Conservation (phyloP, 1,140 invertebrate genomes). For the Zaprionus vittiger region DNA sequence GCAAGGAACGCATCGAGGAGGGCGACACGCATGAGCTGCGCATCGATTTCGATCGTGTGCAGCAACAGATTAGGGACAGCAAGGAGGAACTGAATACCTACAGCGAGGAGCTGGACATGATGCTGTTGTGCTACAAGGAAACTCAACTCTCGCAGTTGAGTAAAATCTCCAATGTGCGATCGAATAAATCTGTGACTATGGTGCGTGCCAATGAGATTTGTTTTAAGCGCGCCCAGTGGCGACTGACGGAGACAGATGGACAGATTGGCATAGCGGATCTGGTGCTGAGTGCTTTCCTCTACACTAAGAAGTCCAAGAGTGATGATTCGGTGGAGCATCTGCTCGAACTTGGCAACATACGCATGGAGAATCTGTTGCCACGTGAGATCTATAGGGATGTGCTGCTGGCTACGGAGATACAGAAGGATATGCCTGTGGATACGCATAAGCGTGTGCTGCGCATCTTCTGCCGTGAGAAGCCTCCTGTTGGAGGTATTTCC, state of each 20-base stretch:
- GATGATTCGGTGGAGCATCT: conserved; percentile 99
- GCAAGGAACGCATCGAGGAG: conserved; percentile 91
- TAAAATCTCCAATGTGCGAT: conserved; percentile 84
- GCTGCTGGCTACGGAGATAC: conserved; percentile 93
- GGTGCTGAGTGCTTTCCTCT: conserved; percentile 97
- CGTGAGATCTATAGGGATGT: conserved; percentile 98
- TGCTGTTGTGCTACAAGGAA: conserved; percentile 95
- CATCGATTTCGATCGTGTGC: conserved; percentile 89
- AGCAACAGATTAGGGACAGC: conserved; percentile 92
- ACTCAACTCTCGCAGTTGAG: conserved; percentile 89
- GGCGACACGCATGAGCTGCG: conserved; percentile 88
- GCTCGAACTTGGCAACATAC: conserved; percentile 97
- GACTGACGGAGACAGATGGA: conserved; percentile 98
- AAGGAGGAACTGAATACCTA: conserved; percentile 94
- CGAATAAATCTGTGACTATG: conserved; percentile 90
- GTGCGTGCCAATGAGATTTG: conserved; percentile 98
- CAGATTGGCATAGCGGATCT: conserved; percentile 98
- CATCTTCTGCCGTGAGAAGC: conserved; percentile 95
- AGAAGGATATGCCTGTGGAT: conserved; percentile 95
- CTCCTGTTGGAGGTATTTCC: conserved; percentile 97
- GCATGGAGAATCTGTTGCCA: conserved; percentile 97
- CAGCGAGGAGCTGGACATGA: conserved; percentile 97
- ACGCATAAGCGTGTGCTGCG: conserved; percentile 91
- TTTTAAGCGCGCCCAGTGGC: conserved; percentile 99
- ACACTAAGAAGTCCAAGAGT: conserved; percentile 98